Percentiles rank a stretch among this genome's conserved stretches.
Conservation (phyloP, 1,140 invertebrate genomes). For the Sycophaga agraensis region DNA sequence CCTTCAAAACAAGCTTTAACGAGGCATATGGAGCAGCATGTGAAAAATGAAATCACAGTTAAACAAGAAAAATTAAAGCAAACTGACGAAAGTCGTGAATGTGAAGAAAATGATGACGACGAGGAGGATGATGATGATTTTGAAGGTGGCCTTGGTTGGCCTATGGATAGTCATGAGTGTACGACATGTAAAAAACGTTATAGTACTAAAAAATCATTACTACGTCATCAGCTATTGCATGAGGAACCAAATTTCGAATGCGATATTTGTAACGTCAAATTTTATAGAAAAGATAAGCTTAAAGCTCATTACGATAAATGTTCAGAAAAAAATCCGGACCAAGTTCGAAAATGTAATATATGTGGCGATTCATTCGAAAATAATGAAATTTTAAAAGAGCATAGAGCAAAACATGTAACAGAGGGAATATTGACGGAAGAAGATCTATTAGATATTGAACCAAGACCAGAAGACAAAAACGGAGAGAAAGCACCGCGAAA, state of each 20-base stretch:
- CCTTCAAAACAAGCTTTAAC: constrained; percentile 46
- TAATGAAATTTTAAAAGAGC: constrained; percentile 50
- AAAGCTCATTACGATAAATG: constrained; percentile 57
- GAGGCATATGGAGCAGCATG: constrained; percentile 51
- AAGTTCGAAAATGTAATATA: constrained; percentile 55
- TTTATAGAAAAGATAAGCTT: constrained; percentile 54
- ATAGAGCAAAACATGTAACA: constrained; percentile 51
- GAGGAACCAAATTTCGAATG: constrained; percentile 57
- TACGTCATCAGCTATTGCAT: constrained; percentile 52
- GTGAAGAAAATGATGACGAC: constrained; percentile 32
- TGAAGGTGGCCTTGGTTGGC: constrained; percentile 52
- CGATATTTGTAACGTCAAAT: constrained; percentile 56
- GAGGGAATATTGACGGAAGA: constrained; percentile 55
- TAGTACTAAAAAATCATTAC: constrained; percentile 54
- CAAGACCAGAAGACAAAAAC: constrained; percentile 44
- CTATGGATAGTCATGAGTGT: constrained; percentile 54
- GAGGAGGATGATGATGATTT: constrained; percentile 48
- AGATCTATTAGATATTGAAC: constrained; percentile 51
- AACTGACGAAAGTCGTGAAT: constrained; percentile 28
- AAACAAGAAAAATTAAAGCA: constrained; percentile 14
- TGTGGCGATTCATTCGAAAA: constrained; percentile 56
- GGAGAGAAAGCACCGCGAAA: constrained; percentile 47
- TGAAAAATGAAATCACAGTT: constrained; percentile 41
- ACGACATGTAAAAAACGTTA: constrained; percentile 53
- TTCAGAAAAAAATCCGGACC: constrained; percentile 55